phyloP scores from a whole-genome alignment of 2,888 invertebrate species.

The Disparrhopalites patrizii region DNA sequence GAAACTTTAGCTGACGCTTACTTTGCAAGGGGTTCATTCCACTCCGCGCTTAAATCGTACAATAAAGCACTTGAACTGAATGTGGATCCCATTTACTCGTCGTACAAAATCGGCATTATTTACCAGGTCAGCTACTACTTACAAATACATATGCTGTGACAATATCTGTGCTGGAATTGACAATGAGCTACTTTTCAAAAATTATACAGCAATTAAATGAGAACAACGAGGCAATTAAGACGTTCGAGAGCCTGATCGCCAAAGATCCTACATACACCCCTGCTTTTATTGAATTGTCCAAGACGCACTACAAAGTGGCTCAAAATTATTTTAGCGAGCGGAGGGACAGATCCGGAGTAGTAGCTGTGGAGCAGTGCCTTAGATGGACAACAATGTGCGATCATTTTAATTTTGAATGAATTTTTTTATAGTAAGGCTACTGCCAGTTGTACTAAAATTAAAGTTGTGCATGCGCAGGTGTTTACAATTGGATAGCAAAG shows the following conservation, averaged over 20 bases:
- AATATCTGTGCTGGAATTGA: too few species aligned
- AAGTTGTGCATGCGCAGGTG: not conserved
- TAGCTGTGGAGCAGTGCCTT: conserved; percentile 68
- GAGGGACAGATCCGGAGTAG: conserved; percentile 67
- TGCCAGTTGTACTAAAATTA: not conserved
- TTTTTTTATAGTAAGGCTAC: conserved; percentile 55
- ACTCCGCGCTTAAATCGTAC: conserved; percentile 83
- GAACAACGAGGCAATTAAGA: conserved; percentile 67
- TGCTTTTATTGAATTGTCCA: conserved; percentile 75
- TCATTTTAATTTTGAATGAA: conserved; percentile 37
- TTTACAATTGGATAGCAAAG: conserved; percentile 17
- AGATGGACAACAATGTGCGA: conserved; percentile 50
- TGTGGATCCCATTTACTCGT: conserved; percentile 64
- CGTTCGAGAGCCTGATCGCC: conserved; percentile 62
- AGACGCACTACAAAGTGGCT: conserved; percentile 71
- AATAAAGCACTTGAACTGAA: conserved; percentile 68
- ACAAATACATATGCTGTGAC: too few species aligned
- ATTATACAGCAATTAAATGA: conserved; percentile 60
- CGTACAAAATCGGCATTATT: conserved; percentile 71
- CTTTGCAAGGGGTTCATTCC: conserved; percentile 79
- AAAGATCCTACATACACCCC: conserved; percentile 62
- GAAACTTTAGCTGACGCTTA: conserved; percentile 89
- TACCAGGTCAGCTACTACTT: conserved; percentile 59
- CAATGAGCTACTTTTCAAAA: not conserved
- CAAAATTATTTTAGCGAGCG: conserved; percentile 63